Evolutionary conservation across 1,140 invertebrate genomes (phyloP).

Genomic region (Heliothis virescens): DNA sequence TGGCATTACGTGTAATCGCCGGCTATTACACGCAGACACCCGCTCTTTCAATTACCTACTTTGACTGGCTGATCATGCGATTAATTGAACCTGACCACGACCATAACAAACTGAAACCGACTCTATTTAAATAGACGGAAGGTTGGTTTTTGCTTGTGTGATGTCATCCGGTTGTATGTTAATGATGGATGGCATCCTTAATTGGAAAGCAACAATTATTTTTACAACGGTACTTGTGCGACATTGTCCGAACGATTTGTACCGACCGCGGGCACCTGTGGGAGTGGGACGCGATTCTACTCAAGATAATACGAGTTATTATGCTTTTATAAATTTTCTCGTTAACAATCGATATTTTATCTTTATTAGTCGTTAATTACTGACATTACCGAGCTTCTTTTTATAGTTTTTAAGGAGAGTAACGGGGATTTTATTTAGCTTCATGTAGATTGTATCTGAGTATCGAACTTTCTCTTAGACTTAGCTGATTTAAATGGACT

Average conservation of each 20-base stretch:
- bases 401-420: background rate
- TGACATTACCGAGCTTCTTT: background rate
- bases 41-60: slow-evolving; percentile 1
- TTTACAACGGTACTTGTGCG: slow-evolving; percentile 21
- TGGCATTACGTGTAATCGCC: slow-evolving; percentile 15
- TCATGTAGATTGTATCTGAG: no score
- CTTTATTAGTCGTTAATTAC: slow-evolving; percentile 2
- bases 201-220: slow-evolving; percentile 48
- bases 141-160: background rate
- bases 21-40: slow-evolving; percentile 35
- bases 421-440: background rate
- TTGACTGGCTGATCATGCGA: slow-evolving; percentile 34
- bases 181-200: slow-evolving; percentile 41
- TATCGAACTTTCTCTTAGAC: no score
- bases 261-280: background rate
- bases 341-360: slow-evolving; percentile 14
- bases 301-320: background rate
- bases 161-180: background rate
- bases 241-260: background rate
- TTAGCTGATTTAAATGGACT: no score
- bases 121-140: background rate
- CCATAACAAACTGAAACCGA: background rate
- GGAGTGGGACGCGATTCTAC: slow-evolving; percentile 22
- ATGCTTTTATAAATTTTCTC: slow-evolving; percentile 1
- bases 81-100: background rate